These are phyloP conservation scores for Rotaria magnacalcarata DNA, from an alignment of 2,888 invertebrate species.

Conservation along the genomic window DNA sequence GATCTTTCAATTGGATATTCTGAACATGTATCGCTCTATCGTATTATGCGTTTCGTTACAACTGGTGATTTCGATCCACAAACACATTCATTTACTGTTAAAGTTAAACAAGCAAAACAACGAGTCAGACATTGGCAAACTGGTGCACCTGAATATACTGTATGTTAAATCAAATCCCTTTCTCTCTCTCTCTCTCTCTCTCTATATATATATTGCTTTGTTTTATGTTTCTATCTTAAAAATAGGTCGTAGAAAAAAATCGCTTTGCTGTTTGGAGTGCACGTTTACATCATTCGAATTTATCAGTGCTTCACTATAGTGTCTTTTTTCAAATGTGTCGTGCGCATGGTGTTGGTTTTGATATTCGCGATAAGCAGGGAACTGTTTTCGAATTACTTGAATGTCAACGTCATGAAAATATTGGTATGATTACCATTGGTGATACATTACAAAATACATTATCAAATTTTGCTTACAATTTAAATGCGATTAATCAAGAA, in stretches of 20 bases:
- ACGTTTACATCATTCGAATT: slow-evolving; percentile 55
- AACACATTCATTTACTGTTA: slow-evolving; percentile 52
- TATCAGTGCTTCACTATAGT: slow-evolving; percentile 59
- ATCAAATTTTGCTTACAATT: slow-evolving; percentile 56
- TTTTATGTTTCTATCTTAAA: background rate
- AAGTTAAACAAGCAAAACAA: background rate
- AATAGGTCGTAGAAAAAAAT: slow-evolving; percentile 38
- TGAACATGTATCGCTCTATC: slow-evolving; percentile 55
- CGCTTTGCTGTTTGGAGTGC: slow-evolving; percentile 58
- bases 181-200: too few relatives aligned
- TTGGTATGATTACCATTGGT: slow-evolving; percentile 58
- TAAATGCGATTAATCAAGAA: slow-evolving; percentile 58
- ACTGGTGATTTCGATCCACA: slow-evolving; percentile 53
- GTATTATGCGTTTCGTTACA: slow-evolving; percentile 55
- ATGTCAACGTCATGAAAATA: slow-evolving; percentile 56
- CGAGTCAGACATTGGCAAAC: background rate
- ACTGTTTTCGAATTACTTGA: slow-evolving; percentile 58
- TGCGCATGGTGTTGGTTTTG: slow-evolving; percentile 60
- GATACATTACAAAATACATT: slow-evolving; percentile 56
- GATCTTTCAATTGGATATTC: slow-evolving; percentile 57
- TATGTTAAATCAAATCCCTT: background rate
- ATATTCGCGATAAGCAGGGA: slow-evolving; percentile 58
- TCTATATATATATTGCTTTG: background rate
- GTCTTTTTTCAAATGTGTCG: slow-evolving; percentile 61
- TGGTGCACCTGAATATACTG: slow-evolving; percentile 40